Percentiles rank a stretch among this genome's conserved stretches.
phyloP scores from a whole-genome alignment of 2,113 vertebrate genomes.

The Forbesichthys papilliferus region DNA sequence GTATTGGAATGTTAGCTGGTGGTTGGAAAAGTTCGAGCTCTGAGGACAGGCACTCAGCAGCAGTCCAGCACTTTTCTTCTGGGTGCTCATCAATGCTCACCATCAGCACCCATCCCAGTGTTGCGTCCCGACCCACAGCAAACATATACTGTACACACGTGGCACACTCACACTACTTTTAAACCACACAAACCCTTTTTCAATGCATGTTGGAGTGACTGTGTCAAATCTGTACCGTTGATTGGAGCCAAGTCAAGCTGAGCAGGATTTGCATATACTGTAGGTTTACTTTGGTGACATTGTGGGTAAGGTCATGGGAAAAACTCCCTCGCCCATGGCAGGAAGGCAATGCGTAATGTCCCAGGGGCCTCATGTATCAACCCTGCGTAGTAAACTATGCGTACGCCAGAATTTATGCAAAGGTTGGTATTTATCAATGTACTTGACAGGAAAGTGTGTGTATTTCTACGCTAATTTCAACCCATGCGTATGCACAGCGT shows the following conservation, averaged over 20 bases:
- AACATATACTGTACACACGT: neutral
- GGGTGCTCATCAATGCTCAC: no score
- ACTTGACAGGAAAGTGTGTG: no score
- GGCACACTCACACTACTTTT: constrained; percentile 2
- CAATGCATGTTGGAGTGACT: neutral
- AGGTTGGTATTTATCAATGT: no score
- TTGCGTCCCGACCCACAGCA: no score
- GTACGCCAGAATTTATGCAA: no score
- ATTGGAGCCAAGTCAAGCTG: constrained; percentile 19
- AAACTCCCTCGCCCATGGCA: no score
- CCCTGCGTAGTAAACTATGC: no score
- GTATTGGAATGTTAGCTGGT: constrained; percentile 17
- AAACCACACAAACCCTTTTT: neutral
- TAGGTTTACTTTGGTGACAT: neutral
- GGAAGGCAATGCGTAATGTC: constrained; percentile 14
- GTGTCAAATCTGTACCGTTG: neutral
- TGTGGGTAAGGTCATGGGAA: no score
- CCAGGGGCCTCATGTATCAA: no score
- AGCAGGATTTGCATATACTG: neutral
- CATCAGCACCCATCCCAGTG: no score
- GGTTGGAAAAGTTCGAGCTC: constrained; percentile 16
- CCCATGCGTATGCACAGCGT: no score
- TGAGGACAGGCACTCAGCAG: constrained; percentile 17
- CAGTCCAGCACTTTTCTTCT: constrained; percentile 13
- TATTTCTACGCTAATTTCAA: no score